phyloP scores from a whole-genome alignment of 2,113 vertebrate species.

The Gila orcuttii region DNA sequence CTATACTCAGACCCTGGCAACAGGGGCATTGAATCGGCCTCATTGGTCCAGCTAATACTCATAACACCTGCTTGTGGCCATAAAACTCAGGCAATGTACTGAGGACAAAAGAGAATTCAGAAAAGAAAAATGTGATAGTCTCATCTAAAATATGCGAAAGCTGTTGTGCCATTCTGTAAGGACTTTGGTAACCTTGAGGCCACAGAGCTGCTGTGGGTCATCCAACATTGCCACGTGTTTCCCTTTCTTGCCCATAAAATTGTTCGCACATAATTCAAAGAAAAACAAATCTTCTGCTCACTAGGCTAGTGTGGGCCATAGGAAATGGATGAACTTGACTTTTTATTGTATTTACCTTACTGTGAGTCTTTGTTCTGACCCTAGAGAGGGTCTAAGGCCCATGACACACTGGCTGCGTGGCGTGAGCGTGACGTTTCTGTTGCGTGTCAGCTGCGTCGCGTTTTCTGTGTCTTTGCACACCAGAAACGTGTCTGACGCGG shows the following conservation, averaged over 20 bases:
- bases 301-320: background rate
- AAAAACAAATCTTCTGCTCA: slow-evolving; percentile 12
- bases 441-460: no score
- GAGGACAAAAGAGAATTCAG: background rate
- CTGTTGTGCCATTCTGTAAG: background rate
- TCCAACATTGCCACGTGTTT: slow-evolving; percentile 3
- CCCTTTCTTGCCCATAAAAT: slow-evolving; percentile 4
- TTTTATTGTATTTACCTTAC: background rate
- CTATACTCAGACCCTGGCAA: background rate
- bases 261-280: background rate
- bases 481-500: no score
- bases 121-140: background rate
- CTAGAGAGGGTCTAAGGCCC: background rate
- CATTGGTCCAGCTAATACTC: background rate
- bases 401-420: no score
- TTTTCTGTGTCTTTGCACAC: no score
- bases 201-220: background rate
- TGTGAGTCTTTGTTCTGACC: background rate
- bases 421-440: no score
- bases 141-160: background rate
- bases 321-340: background rate
- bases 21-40: background rate
- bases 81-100: background rate
- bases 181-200: background rate
- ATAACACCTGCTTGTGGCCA: background rate